Conservation (phyloP, 2,888 invertebrate genomes). For the Volucella bombylans region DNA sequence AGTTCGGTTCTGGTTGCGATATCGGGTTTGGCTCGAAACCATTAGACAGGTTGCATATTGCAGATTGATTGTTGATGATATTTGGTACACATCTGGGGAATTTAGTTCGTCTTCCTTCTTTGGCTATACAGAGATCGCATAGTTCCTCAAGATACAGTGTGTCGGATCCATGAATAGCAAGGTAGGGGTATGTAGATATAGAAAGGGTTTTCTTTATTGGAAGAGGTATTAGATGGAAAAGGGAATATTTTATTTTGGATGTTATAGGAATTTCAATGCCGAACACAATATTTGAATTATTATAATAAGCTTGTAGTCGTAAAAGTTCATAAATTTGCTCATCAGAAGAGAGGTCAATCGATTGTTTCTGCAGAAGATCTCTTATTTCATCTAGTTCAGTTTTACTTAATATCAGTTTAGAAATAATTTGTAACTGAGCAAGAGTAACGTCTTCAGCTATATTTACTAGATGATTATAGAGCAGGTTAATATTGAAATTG, state of each 20-base stretch:
- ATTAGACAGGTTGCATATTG: no score
- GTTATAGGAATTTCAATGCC: no score
- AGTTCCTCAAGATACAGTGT: constrained; percentile 23
- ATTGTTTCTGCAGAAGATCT: not conserved
- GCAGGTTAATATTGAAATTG: no score
- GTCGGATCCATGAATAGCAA: constrained; percentile 44
- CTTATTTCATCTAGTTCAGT: constrained; percentile 41
- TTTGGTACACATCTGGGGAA: constrained; percentile 16
- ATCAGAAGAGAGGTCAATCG: no score
- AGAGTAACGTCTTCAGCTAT: no score
- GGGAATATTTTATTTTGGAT: no score
- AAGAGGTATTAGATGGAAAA: no score
- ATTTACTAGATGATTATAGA: no score
- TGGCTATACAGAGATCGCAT: constrained; percentile 29
- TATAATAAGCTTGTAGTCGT: constrained; percentile 53
- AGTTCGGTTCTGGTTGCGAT: constrained; percentile 33
- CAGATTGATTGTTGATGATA: no score
- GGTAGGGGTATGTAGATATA: constrained; percentile 37
- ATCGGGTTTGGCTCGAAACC: not conserved
- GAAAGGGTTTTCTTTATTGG: no score
- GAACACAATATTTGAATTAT: no score
- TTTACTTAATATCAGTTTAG: constrained; percentile 50
- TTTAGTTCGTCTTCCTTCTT: not conserved
- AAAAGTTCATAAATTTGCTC: constrained; percentile 59
- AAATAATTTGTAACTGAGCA: no score